Percentiles rank a stretch among this genome's conserved stretches.
Conservation (phyloP, 2,113 vertebrate species). For the Columbina picui region DNA sequence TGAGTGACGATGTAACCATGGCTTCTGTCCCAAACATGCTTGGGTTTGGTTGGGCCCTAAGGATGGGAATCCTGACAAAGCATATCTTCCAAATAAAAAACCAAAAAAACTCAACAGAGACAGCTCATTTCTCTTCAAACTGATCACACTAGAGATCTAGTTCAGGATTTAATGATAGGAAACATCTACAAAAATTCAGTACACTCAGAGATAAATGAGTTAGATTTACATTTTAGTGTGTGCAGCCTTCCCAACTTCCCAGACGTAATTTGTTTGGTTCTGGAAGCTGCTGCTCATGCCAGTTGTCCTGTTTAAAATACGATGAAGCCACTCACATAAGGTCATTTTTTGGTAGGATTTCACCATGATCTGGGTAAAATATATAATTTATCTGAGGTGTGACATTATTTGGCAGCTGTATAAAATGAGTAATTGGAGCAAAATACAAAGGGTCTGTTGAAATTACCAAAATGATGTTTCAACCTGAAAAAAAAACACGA, state of each 20-base stretch:
- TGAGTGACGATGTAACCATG: background rate
- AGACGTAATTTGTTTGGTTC: background rate
- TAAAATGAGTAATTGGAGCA: background rate
- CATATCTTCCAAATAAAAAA: background rate
- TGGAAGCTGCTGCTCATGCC: background rate
- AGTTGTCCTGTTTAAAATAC: background rate
- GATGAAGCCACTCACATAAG: background rate
- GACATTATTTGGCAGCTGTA: background rate
- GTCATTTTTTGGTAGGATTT: background rate
- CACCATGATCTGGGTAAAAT: background rate
- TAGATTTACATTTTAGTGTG: background rate
- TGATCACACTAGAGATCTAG: background rate
- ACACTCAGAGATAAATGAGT: background rate
- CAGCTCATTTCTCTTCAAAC: background rate
- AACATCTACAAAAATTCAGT: background rate
- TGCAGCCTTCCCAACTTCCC: background rate
- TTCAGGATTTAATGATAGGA: background rate
- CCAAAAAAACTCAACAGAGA: background rate
- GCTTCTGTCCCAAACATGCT: background rate
- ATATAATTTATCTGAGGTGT: background rate
- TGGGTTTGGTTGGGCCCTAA: background rate
- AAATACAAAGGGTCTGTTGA: slow-evolving; percentile 25
- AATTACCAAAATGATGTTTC: background rate
- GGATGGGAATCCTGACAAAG: background rate
- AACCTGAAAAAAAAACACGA: background rate